Evolutionary conservation across 1,140 invertebrate genomes (phyloP), one percentile per base, ranked within the genome.

Genomic region (Ericerus pela): DNA sequence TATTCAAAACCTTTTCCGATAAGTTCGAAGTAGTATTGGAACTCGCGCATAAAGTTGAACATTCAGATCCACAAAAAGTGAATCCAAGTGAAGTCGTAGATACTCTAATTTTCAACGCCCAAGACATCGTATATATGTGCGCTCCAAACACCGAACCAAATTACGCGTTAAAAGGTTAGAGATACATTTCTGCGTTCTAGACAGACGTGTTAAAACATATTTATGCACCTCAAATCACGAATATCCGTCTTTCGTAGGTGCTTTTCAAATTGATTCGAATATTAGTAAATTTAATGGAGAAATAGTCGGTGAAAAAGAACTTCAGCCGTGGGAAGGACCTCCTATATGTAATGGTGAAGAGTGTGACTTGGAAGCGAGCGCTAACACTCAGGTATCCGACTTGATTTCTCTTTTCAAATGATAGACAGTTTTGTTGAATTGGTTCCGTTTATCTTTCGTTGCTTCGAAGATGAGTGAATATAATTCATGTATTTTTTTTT

Each of bases 241-340:
- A 31, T 16, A 10, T 26, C n/a, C 43, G 53, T 33, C 55, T 61
- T 18, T 61, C 61, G 30, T 54, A 65, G 65, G 85, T 66, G 80
- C 82, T 47, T 88, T 88, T 69, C 81, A 84, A 70, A 93, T 87
- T 29, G 89, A 94, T 67, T 80, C 79, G 59, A 82, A 81, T 51
- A 82, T 82, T 66, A 79, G 76, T 67, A 77, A 77, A 69, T 78
- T 74, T 61, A 75, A 79, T 68, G 76, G 77, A 28, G 61, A 74
- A 61, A 64, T 76, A 20, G 10, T 57, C 20, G 79, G 80, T 59
- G 87, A 91, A 65, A 84, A 80, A 63, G 84, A 90, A 67, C 70
- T 95, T 37, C 85, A 92, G 68, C 88, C 88, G 27, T 95, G 90
- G 89, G 87, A 88, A 65, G 77, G 76, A 31, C 75, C 79, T 36